phyloP scores from a whole-genome alignment of 2,113 vertebrate species.

The Cinclus mexicanus region DNA sequence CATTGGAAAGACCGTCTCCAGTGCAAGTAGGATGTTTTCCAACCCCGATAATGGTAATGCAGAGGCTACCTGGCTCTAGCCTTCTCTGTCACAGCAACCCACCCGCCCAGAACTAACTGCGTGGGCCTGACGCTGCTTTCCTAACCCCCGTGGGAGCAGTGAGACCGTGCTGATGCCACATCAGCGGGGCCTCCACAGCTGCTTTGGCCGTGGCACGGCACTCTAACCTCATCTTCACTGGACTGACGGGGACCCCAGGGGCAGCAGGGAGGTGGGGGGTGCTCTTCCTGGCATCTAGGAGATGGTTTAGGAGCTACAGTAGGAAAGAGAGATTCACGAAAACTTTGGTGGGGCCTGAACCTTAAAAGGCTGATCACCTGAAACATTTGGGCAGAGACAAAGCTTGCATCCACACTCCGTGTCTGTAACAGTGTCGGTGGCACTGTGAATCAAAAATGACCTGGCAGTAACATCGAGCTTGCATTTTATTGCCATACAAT shows the following conservation, averaged over 20 bases:
- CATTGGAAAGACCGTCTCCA: conserved; percentile 98
- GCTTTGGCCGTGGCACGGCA: neutral
- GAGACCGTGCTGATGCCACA: neutral
- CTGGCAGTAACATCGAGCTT: neutral
- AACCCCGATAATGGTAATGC: conserved; percentile 95
- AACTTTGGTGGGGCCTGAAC: neutral
- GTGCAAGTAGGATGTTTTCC: conserved; percentile 99
- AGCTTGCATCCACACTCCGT: fast-evolving
- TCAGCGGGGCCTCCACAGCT: conserved; percentile 15
- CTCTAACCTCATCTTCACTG: conserved; percentile 47
- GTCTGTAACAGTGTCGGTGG: neutral
- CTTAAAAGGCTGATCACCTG: neutral
- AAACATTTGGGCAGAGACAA: neutral
- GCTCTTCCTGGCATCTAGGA: neutral
- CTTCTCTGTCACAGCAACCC: conserved; percentile 37
- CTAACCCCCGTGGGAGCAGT: neutral
- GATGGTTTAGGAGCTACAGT: fast-evolving
- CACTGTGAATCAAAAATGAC: neutral
- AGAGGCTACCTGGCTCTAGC: conserved; percentile 82
- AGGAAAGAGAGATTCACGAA: neutral
- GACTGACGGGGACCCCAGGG: neutral
- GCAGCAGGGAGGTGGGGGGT: neutral
- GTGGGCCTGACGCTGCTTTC: conserved; percentile 25
- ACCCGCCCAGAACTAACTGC: conserved; percentile 32
- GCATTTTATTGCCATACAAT: neutral